Base-by-base conservation (phyloP, 2,113 vertebrate genomes). In the Crotalus helleri region DNA sequence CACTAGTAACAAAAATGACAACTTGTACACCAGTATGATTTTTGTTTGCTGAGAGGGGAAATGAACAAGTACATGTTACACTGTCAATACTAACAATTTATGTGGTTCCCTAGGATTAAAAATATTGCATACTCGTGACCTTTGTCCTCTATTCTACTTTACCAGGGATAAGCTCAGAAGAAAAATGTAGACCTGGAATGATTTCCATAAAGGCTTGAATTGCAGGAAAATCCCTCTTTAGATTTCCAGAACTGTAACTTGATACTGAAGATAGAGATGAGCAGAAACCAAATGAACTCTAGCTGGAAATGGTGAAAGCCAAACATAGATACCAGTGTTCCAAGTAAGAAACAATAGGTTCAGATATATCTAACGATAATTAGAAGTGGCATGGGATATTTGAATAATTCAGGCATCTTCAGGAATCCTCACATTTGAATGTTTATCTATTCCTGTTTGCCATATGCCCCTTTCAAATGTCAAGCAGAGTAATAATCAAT, bases 381-480 rank as follows among this genome's bases (percentile, higher is more conserved):
- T 11, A 17, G 55, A 57, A 19, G 55, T 57, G 55, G 55, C 49
- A 9, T 51, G 39, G 39, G 21, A 5, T 13, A 51, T 88, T 33
- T 53, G 54, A 33, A 54, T 55, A 19, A 55, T n/a, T 33, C 51
- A 88, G 55, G 15, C 51, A 57, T 57, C 57, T 55, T 57, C 54
- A 23, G 10, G 17, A 9, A 33, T 19, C 87, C n/a, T 26, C 15
- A 19, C 87, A 57, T 88, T 53, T 51, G 21, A 57, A 19, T n/a
- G 57, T 88, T 24, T 21, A 5, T 24, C 51, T 15, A 55, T 88
- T 11, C 5, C 12, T 44, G 33, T 5, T 17, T 64, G 29, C 17
- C 19, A 69, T 1, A 6, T 91, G 87, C 85, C 29, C 58, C 89
- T 85, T 93, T 93, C 58, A 85, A 53, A 61, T 92, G 89, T 93